Evolutionary conservation across 2,113 vertebrate species (phyloP).

Genomic region (Cepphus grylle): DNA sequence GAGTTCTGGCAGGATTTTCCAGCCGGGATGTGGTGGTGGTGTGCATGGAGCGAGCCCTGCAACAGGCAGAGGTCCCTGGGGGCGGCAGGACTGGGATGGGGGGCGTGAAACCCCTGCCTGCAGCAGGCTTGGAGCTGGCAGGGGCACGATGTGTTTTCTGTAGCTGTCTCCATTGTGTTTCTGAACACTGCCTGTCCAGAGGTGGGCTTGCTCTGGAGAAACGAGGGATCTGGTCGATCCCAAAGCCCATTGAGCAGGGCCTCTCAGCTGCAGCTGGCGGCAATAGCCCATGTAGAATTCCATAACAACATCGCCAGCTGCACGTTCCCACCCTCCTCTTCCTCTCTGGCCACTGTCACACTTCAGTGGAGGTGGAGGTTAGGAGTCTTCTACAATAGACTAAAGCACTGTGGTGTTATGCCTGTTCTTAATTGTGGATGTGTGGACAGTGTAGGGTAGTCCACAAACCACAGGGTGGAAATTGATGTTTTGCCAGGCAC

Average conservation of each 20-base stretch:
- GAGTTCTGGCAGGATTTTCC: background rate
- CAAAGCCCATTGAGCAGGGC: background rate
- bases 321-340: background rate
- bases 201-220: background rate
- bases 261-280: background rate
- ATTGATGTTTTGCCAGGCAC: background rate
- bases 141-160: background rate
- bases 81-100: too few relatives aligned
- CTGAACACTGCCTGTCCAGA: background rate
- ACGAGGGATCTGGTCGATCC: background rate
- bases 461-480: background rate
- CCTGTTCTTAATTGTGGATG: background rate
- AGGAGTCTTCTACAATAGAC: background rate
- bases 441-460: background rate
- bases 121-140: background rate
- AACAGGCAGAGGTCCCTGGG: background rate
- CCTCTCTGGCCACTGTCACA: background rate
- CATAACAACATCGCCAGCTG: background rate
- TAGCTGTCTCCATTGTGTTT: background rate
- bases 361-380: background rate
- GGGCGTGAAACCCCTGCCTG: background rate
- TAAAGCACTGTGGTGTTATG: background rate
- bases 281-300: background rate
- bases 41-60: background rate
- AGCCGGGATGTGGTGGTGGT: background rate